Conservation (phyloP, 2,797 vertebrate species). For the Australoheros facetus region DNA sequence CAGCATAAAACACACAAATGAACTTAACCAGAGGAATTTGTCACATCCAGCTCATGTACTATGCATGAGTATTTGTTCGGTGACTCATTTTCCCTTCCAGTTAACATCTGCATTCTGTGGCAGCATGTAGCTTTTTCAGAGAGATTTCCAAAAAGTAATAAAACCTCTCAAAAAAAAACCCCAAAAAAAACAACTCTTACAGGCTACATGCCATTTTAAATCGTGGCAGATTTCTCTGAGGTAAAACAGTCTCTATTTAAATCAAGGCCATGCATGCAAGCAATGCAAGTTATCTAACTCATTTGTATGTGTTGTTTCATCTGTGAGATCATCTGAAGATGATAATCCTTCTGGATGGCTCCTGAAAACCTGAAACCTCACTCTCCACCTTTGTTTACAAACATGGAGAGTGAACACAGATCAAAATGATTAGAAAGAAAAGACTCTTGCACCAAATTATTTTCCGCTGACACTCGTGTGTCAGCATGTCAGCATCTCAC, state of each 20-base stretch:
- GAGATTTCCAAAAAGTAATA: constrained; percentile 41
- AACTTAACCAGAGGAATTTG: constrained; percentile 34
- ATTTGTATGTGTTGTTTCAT: not conserved
- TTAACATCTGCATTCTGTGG: constrained; percentile 56
- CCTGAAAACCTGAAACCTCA: constrained; percentile 10
- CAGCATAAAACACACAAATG: constrained; percentile 25
- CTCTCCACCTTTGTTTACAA: constrained; percentile 37
- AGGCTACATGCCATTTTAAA: constrained; percentile 47
- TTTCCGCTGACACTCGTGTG: constrained; percentile 3
- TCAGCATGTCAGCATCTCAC: constrained; percentile 2
- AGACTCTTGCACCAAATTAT: not conserved
- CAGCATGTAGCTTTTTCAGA: constrained; percentile 38
- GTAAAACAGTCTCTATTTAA: constrained; percentile 31
- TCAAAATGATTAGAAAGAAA: constrained; percentile 14
- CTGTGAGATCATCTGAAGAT: constrained; percentile 45
- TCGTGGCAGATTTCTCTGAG: constrained; percentile 16
- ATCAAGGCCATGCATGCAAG: constrained; percentile 38
- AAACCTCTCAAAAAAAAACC: not conserved
- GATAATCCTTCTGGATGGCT: constrained; percentile 21
- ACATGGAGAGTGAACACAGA: not conserved
- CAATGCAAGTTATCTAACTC: constrained; percentile 31
- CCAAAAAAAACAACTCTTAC: constrained; percentile 23
- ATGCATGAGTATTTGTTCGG: constrained; percentile 47
- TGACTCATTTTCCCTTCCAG: constrained; percentile 47
- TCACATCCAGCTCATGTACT: constrained; percentile 36